Percentiles rank a stretch among this genome's conserved stretches.
phyloP scores from a whole-genome alignment of 2,888 invertebrate genomes.

The Drosophila anomalipes region DNA sequence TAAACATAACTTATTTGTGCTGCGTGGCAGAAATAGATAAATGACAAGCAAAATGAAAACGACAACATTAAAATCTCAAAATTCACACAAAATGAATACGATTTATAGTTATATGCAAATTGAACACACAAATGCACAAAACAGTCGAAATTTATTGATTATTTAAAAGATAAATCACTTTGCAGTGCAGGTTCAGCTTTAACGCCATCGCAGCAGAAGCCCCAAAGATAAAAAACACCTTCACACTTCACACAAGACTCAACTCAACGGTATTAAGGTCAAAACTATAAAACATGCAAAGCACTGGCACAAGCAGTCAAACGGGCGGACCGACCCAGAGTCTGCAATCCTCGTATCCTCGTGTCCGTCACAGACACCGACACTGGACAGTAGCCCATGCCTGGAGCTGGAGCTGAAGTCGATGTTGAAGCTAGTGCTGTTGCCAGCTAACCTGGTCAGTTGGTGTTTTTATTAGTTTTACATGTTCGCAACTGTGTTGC shows the following conservation, averaged over 20 bases:
- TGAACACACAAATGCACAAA: background rate
- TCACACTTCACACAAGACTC: slow-evolving; percentile 60
- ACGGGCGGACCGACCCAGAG: slow-evolving; percentile 26
- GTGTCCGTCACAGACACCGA: background rate
- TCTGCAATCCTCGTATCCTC: slow-evolving; percentile 21
- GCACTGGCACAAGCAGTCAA: slow-evolving; percentile 48
- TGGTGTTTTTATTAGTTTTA: slow-evolving; percentile 60
- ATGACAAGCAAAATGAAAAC: background rate
- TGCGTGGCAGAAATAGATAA: background rate
- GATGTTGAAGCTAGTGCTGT: background rate
- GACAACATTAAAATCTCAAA: too few relatives aligned
- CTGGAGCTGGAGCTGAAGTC: background rate
- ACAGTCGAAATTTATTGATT: background rate
- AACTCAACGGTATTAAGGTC: slow-evolving; percentile 71
- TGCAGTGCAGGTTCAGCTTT: background rate
- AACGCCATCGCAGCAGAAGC: background rate
- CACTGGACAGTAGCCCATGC: background rate
- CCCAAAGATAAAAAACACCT: slow-evolving; percentile 56
- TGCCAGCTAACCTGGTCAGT: slow-evolving; percentile 50
- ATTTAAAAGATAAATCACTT: background rate
- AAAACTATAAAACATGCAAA: slow-evolving; percentile 77
- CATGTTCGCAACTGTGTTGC: slow-evolving; percentile 38
- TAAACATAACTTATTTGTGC: background rate
- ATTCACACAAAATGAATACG: too few relatives aligned
- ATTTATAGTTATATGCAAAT: background rate